Conservation (phyloP, 2,888 invertebrate species). For the Phortica magna region DNA sequence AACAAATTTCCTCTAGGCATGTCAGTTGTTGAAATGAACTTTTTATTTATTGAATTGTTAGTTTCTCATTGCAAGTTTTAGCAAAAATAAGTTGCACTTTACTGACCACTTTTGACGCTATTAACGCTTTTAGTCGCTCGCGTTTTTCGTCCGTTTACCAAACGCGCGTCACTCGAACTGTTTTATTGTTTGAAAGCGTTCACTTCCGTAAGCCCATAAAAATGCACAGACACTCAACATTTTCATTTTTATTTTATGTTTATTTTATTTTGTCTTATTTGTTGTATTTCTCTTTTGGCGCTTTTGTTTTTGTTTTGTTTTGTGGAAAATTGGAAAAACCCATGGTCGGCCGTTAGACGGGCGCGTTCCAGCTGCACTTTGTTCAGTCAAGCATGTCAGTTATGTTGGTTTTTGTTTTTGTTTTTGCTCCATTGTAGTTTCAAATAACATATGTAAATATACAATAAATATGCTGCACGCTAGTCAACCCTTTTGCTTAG, state of each 20-base stretch:
- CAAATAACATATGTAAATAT: background rate
- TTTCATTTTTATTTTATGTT: background rate
- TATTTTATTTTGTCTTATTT: background rate
- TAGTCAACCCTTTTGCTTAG: background rate
- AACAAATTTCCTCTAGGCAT: too few species aligned
- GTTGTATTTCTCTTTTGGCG: background rate
- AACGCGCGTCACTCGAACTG: slow-evolving; percentile 54
- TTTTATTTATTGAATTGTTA: too few species aligned
- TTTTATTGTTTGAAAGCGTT: slow-evolving; percentile 37
- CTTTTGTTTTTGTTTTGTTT: background rate
- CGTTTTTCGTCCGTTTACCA: slow-evolving; percentile 47
- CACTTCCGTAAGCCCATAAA: slow-evolving; percentile 64
- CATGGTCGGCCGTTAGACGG: background rate
- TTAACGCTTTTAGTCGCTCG: background rate
- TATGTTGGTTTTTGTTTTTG: background rate
- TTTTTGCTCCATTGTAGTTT: background rate
- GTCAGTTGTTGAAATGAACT: too few species aligned
- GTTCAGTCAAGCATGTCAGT: background rate
- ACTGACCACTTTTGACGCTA: slow-evolving; percentile 3
- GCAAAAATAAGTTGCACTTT: slow-evolving; percentile 30
- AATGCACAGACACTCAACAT: slow-evolving; percentile 53
- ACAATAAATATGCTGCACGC: background rate
- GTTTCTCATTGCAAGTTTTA: slow-evolving; percentile 30
- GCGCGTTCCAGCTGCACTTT: background rate
- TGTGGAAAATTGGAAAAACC: slow-evolving; percentile 13